phyloP scores from a whole-genome alignment of 2,888 invertebrate genomes.

The Chirona hameri region DNA sequence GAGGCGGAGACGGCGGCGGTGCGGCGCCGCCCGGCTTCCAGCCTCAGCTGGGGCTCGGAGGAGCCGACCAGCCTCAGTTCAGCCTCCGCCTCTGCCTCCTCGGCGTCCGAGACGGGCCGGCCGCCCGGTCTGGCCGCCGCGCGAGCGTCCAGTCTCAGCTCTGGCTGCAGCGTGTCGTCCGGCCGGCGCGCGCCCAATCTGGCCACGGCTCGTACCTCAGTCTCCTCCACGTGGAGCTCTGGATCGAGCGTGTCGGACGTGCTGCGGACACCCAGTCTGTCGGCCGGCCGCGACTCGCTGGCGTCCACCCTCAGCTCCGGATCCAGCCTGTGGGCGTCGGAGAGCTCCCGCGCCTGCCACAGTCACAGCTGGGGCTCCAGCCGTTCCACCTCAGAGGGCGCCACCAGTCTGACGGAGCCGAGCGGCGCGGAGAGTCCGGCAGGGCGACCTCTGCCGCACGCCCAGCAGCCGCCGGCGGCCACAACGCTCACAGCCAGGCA shows the following conservation, averaged over 20 bases:
- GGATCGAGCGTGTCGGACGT: background rate
- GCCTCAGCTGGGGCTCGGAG: background rate
- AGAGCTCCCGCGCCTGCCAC: background rate
- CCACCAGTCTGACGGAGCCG: too few species aligned
- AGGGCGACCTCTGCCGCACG: background rate
- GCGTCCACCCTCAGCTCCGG: background rate
- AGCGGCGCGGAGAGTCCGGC: background rate
- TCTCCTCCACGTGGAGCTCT: background rate
- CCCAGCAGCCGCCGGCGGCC: background rate
- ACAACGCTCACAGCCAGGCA: background rate
- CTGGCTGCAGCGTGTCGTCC: background rate
- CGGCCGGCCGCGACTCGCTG: background rate
- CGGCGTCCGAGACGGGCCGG: background rate
- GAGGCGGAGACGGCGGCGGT: background rate
- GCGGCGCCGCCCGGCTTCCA: background rate
- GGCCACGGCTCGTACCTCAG: background rate
- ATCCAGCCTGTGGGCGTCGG: background rate
- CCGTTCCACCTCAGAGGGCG: background rate
- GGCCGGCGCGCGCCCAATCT: background rate
- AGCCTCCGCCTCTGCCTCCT: background rate
- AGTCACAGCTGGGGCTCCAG: background rate
- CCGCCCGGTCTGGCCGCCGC: background rate
- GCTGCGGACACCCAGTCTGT: too few species aligned
- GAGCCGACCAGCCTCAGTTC: too few species aligned
- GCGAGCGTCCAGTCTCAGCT: background rate